phyloP scores from a whole-genome alignment of 2,797 vertebrate species.

The Pangasius mekongensis region DNA sequence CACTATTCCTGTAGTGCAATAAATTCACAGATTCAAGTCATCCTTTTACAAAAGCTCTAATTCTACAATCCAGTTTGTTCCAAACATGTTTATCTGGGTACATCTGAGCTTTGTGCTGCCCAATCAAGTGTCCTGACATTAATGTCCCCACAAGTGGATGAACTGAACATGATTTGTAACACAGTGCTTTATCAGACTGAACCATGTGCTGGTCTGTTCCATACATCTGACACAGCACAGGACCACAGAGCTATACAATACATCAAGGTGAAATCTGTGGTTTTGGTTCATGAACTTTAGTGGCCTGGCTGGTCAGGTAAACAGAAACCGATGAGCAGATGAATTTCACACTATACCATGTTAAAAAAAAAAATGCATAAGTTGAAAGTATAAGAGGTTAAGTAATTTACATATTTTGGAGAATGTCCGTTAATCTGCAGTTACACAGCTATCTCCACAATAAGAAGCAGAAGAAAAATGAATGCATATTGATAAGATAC shows the following conservation, averaged over 20 bases:
- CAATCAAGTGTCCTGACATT: neutral
- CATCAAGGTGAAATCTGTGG: neutral
- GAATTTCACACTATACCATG: neutral
- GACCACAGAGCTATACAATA: conserved; percentile 1
- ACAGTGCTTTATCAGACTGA: conserved; percentile 17
- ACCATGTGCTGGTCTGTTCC: neutral
- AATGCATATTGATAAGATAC: neutral
- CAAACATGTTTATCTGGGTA: neutral
- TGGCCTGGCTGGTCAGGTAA: neutral
- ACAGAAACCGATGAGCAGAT: neutral
- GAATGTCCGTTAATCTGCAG: neutral
- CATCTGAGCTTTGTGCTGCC: neutral
- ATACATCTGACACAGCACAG: conserved; percentile 15
- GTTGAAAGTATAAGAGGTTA: neutral
- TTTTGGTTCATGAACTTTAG: neutral
- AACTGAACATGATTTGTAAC: neutral
- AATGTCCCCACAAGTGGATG: neutral
- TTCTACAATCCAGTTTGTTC: neutral
- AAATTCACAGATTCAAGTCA: neutral
- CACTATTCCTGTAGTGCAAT: neutral
- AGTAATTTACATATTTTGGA: neutral
- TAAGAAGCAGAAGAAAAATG: neutral
- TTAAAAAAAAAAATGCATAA: neutral
- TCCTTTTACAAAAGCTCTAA: neutral
- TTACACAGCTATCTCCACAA: neutral